phyloP scores from a whole-genome alignment of 2,888 invertebrate genomes.

The Megamerina dolium region DNA sequence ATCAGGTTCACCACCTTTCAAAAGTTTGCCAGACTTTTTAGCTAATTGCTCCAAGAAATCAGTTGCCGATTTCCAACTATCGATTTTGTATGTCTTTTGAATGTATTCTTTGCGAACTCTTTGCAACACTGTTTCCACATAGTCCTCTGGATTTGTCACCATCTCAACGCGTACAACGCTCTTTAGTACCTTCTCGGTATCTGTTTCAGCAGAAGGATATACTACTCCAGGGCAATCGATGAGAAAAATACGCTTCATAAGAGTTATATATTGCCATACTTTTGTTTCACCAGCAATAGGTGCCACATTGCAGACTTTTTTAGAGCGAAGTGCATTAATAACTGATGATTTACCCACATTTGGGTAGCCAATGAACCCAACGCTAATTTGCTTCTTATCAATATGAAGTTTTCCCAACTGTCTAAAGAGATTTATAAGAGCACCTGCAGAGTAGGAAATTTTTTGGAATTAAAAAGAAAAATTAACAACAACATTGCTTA shows the following conservation, averaged over 20 bases:
- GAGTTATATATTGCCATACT: conserved; percentile 98
- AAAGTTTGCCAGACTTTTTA: conserved; percentile 75
- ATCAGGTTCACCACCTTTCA: conserved; percentile 98
- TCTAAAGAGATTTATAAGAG: conserved; percentile 88
- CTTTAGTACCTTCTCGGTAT: conserved; percentile 90
- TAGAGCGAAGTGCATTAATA: conserved; percentile 90
- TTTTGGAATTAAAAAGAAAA: not conserved
- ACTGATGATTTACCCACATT: conserved; percentile 98
- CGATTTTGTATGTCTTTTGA: conserved; percentile 81
- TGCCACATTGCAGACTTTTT: conserved; percentile 98
- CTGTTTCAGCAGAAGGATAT: conserved; percentile 92
- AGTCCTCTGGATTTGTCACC: conserved; percentile 90
- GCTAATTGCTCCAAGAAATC: conserved; percentile 93
- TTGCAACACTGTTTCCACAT: conserved; percentile 78
- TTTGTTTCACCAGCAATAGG: conserved; percentile 97
- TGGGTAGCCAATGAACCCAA: conserved; percentile 98
- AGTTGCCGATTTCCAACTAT: conserved; percentile 69
- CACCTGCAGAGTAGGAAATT: too few relatives aligned
- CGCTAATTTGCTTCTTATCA: conserved; percentile 97
- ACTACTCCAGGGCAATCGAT: conserved; percentile 99
- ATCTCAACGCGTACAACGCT: conserved; percentile 96
- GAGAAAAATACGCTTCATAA: conserved; percentile 93
- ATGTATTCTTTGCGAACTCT: conserved; percentile 87
- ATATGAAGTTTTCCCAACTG: conserved; percentile 93
- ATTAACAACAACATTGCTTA: conserved; percentile 13